Conservation (phyloP, 1,140 invertebrate species). For the Hirudo medicinalis region DNA sequence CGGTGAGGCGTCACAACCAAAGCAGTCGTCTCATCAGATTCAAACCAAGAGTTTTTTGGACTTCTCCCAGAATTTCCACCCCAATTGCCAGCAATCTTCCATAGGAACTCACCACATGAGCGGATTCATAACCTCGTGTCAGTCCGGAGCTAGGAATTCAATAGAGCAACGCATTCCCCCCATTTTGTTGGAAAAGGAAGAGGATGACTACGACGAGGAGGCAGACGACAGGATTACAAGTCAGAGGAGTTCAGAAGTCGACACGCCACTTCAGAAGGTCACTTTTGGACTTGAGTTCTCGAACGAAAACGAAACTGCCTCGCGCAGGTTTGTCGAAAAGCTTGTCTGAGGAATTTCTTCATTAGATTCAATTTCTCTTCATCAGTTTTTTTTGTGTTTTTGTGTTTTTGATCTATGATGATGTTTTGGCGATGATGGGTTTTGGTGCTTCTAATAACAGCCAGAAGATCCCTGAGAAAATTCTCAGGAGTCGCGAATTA, state of each 20-base stretch:
- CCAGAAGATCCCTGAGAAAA: no score
- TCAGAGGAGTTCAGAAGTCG: background rate
- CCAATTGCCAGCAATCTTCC: background rate
- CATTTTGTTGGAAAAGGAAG: slow-evolving; percentile 5
- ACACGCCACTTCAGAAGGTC: background rate
- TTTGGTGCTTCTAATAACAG: no score
- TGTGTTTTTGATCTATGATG: no score
- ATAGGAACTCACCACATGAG: background rate
- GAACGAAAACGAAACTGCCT: background rate
- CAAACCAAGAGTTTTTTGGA: background rate
- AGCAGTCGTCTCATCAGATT: no score
- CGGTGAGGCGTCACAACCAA: no score
- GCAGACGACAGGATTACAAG: background rate
- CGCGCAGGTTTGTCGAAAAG: no score
- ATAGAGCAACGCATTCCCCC: background rate
- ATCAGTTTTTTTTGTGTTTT: no score
- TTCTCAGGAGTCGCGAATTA: no score
- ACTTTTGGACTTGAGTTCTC: slow-evolving; percentile 5
- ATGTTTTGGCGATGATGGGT: no score
- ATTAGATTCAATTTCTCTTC: no score
- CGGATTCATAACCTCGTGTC: background rate
- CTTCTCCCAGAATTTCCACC: background rate
- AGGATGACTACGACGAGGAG: slow-evolving; percentile 1
- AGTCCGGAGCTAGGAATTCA: background rate
- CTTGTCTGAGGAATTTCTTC: no score